phyloP scores from a whole-genome alignment of 2,797 vertebrate species.

The Arvicola amphibius region DNA sequence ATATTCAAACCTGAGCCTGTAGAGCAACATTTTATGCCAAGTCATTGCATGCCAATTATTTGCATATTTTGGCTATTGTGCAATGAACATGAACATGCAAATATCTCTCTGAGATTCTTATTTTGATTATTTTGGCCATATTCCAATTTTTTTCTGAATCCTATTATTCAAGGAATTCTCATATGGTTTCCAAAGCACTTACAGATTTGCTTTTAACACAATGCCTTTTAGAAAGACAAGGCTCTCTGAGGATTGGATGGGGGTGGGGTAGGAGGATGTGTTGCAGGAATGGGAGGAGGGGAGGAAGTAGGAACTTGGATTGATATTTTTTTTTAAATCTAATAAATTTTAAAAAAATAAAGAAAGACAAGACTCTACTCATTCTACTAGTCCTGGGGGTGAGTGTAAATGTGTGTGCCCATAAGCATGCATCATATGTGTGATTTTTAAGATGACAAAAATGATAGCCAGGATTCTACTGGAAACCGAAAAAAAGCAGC shows the following conservation, averaged over 20 bases:
- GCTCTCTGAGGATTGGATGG: background rate
- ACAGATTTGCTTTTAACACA: slow-evolving; percentile 35
- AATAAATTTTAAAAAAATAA: too few species aligned
- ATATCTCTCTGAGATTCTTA: background rate
- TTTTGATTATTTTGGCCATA: background rate
- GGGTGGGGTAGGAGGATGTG: too few species aligned
- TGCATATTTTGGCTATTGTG: background rate
- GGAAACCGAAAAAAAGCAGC: background rate
- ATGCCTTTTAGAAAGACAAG: slow-evolving; percentile 44
- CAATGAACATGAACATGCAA: background rate
- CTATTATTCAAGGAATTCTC: background rate
- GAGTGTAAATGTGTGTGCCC: background rate
- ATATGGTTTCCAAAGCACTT: background rate
- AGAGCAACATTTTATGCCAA: background rate
- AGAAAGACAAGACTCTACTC: background rate
- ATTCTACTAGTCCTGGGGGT: background rate
- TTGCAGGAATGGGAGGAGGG: too few species aligned
- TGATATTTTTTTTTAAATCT: too few species aligned
- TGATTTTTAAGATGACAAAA: slow-evolving; percentile 42
- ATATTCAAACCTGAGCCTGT: background rate
- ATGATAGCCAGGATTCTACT: background rate
- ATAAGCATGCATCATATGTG: background rate
- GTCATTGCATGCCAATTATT: background rate
- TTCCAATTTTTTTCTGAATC: background rate
- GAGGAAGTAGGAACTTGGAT: too few species aligned